Evolutionary conservation across 2,113 vertebrate genomes (phyloP).

Genomic region (Clarias gariepinus): DNA sequence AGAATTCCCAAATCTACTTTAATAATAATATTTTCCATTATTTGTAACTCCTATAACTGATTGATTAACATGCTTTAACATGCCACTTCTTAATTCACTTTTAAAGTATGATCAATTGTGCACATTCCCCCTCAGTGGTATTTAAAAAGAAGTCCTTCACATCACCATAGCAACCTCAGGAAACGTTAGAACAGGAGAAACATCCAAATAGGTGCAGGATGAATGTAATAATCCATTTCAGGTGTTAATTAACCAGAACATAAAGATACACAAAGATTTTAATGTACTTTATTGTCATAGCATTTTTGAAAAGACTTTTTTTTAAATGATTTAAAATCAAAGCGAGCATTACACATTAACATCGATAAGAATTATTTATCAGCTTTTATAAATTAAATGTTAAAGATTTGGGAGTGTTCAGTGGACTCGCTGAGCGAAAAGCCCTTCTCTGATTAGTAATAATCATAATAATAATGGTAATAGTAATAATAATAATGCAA

Average conservation of each 20-base stretch:
- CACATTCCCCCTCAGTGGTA: background rate
- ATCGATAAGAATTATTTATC: conserved; percentile 42
- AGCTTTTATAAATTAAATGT: conserved; percentile 35
- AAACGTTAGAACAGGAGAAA: background rate
- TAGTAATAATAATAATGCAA: conserved; percentile 55
- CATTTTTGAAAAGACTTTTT: conserved; percentile 37
- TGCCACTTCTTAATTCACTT: background rate
- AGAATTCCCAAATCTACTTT: background rate
- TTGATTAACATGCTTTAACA: background rate
- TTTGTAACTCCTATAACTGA: background rate
- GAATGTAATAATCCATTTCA: background rate
- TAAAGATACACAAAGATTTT: conserved; percentile 13
- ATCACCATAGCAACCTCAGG: background rate
- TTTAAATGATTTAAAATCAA: conserved; percentile 34
- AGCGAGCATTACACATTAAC: conserved; percentile 43
- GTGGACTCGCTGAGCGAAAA: conserved; percentile 40
- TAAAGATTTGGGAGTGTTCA: conserved; percentile 33
- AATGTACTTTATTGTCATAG: conserved; percentile 37
- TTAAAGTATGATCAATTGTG: background rate
- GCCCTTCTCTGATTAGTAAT: conserved; percentile 40
- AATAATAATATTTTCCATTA: background rate
- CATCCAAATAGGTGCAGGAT: background rate
- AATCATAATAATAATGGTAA: conserved; percentile 21
- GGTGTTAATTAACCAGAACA: conserved; percentile 5
- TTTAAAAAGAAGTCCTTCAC: background rate